Conservation (phyloP, 2,888 invertebrate genomes). For the Parapristionchus giblindavisi region DNA sequence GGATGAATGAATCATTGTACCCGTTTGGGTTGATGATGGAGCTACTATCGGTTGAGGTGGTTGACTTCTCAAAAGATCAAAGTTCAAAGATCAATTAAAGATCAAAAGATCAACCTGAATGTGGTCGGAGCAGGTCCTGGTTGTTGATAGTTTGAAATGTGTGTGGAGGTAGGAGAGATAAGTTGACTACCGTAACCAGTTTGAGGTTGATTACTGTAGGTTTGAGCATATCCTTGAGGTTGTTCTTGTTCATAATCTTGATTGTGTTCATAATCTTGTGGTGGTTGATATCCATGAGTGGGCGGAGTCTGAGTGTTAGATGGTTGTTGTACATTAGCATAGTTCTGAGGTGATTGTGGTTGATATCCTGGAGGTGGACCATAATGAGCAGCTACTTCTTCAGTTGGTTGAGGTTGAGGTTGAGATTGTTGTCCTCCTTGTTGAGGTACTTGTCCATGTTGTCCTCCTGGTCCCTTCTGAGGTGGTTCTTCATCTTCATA, state of each 20-base stretch:
- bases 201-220: not conserved
- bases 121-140: slow-evolving; percentile 34
- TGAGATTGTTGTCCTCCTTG: not conserved
- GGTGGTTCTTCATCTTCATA: slow-evolving; percentile 20
- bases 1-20: slow-evolving; percentile 5
- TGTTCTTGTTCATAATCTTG: slow-evolving; percentile 8
- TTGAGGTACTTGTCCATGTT: not conserved
- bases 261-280: slow-evolving; percentile 9
- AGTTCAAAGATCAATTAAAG: not conserved
- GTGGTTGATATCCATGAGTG: not conserved
- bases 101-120: not conserved
- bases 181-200: not conserved
- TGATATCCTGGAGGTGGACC: slow-evolving; percentile 38
- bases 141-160: slow-evolving; percentile 7
- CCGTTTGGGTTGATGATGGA: not conserved
- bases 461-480: slow-evolving; percentile 5
- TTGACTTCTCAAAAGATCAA: not conserved
- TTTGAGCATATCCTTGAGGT: not conserved
- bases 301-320: not conserved
- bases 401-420: not conserved
- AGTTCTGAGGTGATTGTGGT: slow-evolving; percentile 22
- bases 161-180: not conserved
- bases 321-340: slow-evolving; percentile 26
- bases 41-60: not conserved
- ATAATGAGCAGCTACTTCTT: not conserved